phyloP scores from a whole-genome alignment of 2,113 vertebrate genomes.

The Nothoprocta pentlandii region DNA sequence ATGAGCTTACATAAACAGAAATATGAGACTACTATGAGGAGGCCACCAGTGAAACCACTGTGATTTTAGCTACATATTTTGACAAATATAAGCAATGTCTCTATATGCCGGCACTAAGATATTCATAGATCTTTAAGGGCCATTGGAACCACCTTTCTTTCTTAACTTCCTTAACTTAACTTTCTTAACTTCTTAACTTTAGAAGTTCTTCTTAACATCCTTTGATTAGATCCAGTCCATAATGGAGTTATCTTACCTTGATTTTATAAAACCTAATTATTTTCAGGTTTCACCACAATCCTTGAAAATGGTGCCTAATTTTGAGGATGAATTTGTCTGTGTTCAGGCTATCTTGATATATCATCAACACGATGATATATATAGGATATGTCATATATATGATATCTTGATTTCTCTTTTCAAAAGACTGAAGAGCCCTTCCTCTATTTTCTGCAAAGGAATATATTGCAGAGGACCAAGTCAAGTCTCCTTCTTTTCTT shows the following conservation, averaged over 20 bases:
- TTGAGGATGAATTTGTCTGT: neutral
- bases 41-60: neutral
- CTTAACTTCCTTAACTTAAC: neutral
- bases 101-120: neutral
- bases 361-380: no score
- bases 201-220: neutral
- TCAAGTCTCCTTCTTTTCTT: constrained; percentile 10
- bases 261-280: neutral
- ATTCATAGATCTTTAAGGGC: neutral
- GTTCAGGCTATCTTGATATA: neutral
- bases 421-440: neutral
- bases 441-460: neutral
- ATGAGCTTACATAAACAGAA: neutral
- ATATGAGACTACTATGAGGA: neutral
- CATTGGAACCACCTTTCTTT: neutral
- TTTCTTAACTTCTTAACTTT: neutral
- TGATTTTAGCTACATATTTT: neutral
- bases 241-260: neutral
- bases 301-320: neutral
- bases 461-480: neutral
- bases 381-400: neutral
- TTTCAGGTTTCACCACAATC: neutral
- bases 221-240: neutral
- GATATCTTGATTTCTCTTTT: neutral
- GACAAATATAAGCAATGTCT: neutral